Base-by-base conservation (phyloP, 2,113 vertebrate genomes). In the Apteryx mantelli region DNA sequence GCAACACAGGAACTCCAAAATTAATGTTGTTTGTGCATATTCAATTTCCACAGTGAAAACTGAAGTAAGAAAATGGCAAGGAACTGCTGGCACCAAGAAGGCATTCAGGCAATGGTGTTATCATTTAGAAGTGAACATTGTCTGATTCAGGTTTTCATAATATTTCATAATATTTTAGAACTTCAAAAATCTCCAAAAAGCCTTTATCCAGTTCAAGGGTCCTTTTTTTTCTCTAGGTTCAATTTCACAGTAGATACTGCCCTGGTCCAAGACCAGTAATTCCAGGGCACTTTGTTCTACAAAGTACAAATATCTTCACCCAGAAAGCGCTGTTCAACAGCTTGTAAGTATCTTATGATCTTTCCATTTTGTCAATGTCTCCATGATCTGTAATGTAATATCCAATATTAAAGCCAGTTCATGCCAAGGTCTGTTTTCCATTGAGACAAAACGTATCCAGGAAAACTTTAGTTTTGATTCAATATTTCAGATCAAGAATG, bases 11-110 rank as follows among this genome's bases (percentile, higher is more conserved):
- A 91, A 76, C 73, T 68, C 44, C 44, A 9, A 93, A 93, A 84
- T 66, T 46, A 95, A 53, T 70, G 89, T 34, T 95, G 81, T 91
- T 96, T 95, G 55, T 85, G 92, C 91, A 87, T 75, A 82, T 88
- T 91, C 70, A 65, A 80, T 91, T 96, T 84, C 87, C 93, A 93
- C 66, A 94, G 63, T 0, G 0, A 82, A 81, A 92, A 93, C 7
- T 32, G 11, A 82, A 92, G 74, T 88, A 84, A 68, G 87, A 91
- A 92, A 92, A 85, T 36, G 84, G 4, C 38, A 73, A 92, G 78
- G 52, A 91, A 88, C 75, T 94, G 92, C 56, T 89, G 61, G 63
- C 38, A 82, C 38, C 53, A 58, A 89, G 53, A n/a, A 89, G 66
- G 38, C 83, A 89, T 94, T 95, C 82, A 87, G 94, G 93, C 91